Conservation (phyloP, 2,113 vertebrate species). For the Xyliphius kryptos region DNA sequence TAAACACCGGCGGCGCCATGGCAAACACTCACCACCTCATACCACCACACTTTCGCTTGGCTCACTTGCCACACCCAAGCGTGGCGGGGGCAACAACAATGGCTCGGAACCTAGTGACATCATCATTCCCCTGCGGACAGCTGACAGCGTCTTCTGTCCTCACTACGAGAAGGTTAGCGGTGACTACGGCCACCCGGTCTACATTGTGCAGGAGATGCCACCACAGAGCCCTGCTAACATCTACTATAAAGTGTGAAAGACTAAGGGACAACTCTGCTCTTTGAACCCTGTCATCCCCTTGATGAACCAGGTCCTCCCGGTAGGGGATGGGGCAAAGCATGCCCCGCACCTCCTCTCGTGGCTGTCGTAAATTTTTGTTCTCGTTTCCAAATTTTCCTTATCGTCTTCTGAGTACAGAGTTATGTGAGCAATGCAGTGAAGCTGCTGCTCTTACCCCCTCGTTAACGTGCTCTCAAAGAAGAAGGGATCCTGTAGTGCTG, state of each 20-base stretch:
- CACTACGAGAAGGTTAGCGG: constrained; percentile 99
- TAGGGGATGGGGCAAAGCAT: constrained; percentile 5
- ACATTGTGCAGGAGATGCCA: constrained; percentile 98
- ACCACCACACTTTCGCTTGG: constrained; percentile 88
- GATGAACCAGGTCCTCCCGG: constrained; percentile 26
- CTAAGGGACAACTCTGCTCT: constrained; percentile 26
- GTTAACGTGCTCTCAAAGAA: constrained; percentile 54
- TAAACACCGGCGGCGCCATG: constrained; percentile 90
- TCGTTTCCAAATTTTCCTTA: constrained; percentile 27
- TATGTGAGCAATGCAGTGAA: constrained; percentile 31
- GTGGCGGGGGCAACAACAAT: constrained; percentile 87
- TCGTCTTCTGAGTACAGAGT: constrained; percentile 35
- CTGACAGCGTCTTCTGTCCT: constrained; percentile 98
- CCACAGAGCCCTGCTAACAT: constrained; percentile 98
- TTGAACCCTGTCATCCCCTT: constrained; percentile 29
- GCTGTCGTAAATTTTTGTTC: constrained; percentile 26
- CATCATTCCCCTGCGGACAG: constrained; percentile 98
- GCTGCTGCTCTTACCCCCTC: constrained; percentile 45
- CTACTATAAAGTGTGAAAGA: constrained; percentile 96
- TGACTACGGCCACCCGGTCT: constrained; percentile 97
- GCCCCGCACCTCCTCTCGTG: constrained; percentile 24
- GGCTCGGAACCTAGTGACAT: constrained; percentile 99
- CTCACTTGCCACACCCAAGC: constrained; percentile 94
- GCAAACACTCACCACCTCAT: constrained; percentile 95
- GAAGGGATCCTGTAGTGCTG: constrained; percentile 18